phyloP scores from a whole-genome alignment of 1,140 invertebrate genomes.

The Vanessa tameamea region DNA sequence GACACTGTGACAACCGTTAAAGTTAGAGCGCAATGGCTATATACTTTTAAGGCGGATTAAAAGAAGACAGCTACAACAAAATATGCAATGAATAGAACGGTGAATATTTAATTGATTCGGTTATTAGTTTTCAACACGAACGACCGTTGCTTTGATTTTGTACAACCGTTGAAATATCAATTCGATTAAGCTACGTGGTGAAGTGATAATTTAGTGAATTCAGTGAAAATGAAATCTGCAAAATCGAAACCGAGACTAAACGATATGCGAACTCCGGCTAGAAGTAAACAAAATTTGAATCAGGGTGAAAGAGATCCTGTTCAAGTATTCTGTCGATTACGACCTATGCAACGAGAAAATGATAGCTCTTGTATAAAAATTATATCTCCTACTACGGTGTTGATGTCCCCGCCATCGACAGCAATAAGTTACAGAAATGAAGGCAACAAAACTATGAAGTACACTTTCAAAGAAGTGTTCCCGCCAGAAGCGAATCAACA shows the following conservation, averaged over 20 bases:
- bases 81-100: slow-evolving; percentile 29
- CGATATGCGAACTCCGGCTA: slow-evolving; percentile 69
- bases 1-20: slow-evolving; percentile 32
- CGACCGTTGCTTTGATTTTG: slow-evolving; percentile 71
- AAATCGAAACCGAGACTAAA: slow-evolving; percentile 73
- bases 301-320: slow-evolving; percentile 84
- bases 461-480: slow-evolving; percentile 93
- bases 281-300: slow-evolving; percentile 69
- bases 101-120: slow-evolving; percentile 21
- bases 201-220: slow-evolving; percentile 40
- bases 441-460: slow-evolving; percentile 86
- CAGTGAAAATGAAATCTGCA: slow-evolving; percentile 66
- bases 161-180: slow-evolving; percentile 52
- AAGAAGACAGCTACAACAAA: not conserved
- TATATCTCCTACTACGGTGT: slow-evolving; percentile 85
- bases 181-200: slow-evolving; percentile 34
- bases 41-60: not conserved
- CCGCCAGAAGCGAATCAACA: slow-evolving; percentile 88
- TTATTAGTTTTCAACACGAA: slow-evolving; percentile 42
- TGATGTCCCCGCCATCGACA: slow-evolving; percentile 85
- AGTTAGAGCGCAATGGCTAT: not conserved
- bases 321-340: slow-evolving; percentile 91
- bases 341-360: slow-evolving; percentile 85
- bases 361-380: slow-evolving; percentile 88
- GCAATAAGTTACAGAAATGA: slow-evolving; percentile 83